These are phyloP conservation scores for Mixornis gularis DNA, from an alignment of 2,113 vertebrate genomes.

Conservation along the genomic window DNA sequence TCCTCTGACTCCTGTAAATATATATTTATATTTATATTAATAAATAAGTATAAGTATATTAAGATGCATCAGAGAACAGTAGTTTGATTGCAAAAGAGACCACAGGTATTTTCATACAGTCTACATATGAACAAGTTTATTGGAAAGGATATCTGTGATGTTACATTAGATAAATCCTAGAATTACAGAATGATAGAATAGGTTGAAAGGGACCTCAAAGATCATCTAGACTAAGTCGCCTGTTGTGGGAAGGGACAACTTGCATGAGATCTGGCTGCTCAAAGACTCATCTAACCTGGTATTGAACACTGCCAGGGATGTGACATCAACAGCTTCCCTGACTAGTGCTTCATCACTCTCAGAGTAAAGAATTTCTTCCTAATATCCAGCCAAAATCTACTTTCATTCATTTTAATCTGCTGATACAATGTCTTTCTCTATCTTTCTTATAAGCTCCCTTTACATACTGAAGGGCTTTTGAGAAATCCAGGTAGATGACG, in stretches of 20 bases:
- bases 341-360: neutral
- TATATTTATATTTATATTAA: no score
- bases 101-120: neutral
- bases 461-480: neutral
- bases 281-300: neutral
- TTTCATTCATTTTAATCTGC: neutral
- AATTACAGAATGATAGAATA: neutral
- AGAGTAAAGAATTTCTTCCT: neutral
- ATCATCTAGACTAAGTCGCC: neutral
- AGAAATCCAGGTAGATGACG: neutral
- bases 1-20: neutral
- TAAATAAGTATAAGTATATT: neutral
- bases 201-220: neutral
- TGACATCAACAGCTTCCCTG: neutral
- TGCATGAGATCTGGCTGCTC: neutral
- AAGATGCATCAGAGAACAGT: neutral
- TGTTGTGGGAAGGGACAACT: rapidly evolving
- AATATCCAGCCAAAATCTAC: neutral
- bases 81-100: neutral
- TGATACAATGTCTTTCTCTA: neutral
- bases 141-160: neutral
- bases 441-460: neutral
- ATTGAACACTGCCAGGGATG: neutral
- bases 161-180: neutral
- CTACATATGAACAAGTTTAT: neutral